Evolutionary conservation across 2,888 invertebrate genomes (phyloP).

Genomic region (Hoplodrina ambigua): DNA sequence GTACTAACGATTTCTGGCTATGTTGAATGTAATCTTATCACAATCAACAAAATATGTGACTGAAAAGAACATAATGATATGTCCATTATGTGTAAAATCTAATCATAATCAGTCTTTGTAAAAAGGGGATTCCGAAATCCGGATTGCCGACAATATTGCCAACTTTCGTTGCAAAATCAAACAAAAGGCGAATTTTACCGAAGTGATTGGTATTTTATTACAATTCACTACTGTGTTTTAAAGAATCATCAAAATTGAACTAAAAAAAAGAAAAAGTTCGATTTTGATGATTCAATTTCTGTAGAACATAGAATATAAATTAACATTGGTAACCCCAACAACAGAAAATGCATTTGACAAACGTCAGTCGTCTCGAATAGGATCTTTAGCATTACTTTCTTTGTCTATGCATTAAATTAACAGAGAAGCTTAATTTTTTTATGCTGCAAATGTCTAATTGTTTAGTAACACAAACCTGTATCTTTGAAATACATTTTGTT

Average conservation of each 20-base stretch:
- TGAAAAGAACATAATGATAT: not conserved
- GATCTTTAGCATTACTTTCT: slow-evolving; percentile 30
- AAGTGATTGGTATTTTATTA: not conserved
- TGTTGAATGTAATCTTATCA: not conserved
- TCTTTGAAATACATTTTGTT: slow-evolving; percentile 14
- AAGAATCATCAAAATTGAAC: too few species aligned
- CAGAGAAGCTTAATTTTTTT: not conserved
- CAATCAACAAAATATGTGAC: too few species aligned
- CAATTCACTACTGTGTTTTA: too few species aligned
- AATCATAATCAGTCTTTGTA: not conserved
- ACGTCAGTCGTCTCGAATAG: slow-evolving; percentile 10
- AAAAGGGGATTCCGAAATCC: not conserved
- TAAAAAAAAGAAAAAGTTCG: too few species aligned
- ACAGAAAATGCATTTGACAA: slow-evolving; percentile 44
- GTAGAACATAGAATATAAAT: too few species aligned
- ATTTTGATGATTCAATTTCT: too few species aligned
- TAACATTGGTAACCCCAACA: slow-evolving; percentile 11
- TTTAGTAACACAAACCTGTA: not conserved
- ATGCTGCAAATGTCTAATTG: slow-evolving; percentile 17
- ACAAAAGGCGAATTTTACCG: not conserved
- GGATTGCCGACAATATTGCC: not conserved
- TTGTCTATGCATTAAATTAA: not conserved
- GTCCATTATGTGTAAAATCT: too few species aligned
- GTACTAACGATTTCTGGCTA: not conserved
- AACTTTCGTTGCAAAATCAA: not conserved